Evolutionary conservation across 2,113 vertebrate species (phyloP), one percentile per base, ranked within the genome.

Genomic region (Gallinago media): DNA sequence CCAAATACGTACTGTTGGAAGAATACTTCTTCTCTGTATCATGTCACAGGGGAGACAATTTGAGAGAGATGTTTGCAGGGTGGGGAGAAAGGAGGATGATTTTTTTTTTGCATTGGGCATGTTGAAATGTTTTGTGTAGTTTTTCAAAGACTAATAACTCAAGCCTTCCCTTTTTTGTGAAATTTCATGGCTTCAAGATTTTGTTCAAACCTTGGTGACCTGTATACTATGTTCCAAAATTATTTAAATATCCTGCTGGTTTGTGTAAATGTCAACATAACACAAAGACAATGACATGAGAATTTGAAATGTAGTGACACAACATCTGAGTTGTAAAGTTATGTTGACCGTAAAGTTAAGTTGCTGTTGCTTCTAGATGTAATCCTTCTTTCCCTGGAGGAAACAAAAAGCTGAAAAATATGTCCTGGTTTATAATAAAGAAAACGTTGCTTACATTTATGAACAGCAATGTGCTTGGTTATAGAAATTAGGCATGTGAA

Each of bases 361-460:
- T 81, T 85, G 55, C 49, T 86, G 47, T 44, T 92, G 71, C 40
- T 88, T 91, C 32, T 89, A 65, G 12, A 26, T 66, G 15, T 2
- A 71, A 16, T 77, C n/a, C 36, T 73, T 88, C n/a, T 74, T 92
- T 79, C n/a, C 42, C 34, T 55, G 32, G 50, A 70, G 68, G 63
- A 95, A 80, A 76, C 31, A 47, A 66, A 93, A 85, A 47, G 18
- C 25, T 92, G 67, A 71, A 88, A 85, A 93, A 58, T 68, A 61
- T 8, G 3, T 70, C 59, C 59, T 74, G 29, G 62, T 66, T 76
- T 90, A 58, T 83, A 83, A 15, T 58, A 38, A 91, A 92, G 55
- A 83, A 90, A 88, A 77, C 36, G 12, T 77, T 19, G 9, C 26
- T 86, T 77, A 62, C 22, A 7, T 77, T 89, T 92, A 38, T 95